Evolutionary conservation across 2,888 invertebrate genomes (phyloP), one percentile per base, ranked within the genome.

Genomic region (Coelogynopora nodosa): DNA sequence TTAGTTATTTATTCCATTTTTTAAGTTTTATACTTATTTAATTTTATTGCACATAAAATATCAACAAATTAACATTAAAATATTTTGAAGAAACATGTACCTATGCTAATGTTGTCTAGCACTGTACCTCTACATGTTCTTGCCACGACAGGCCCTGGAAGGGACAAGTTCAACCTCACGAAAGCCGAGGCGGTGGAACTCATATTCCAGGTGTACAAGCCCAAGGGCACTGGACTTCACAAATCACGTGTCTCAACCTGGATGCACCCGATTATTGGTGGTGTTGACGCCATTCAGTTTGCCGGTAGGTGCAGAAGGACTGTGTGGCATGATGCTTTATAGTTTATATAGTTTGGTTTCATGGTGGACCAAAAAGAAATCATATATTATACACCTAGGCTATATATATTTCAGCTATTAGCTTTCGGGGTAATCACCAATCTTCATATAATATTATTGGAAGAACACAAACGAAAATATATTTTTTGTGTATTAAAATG

Each of bases 251-350:
- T 89, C 87, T 91, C 91, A 26, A 91, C 91, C 0, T 91, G 91
- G 91, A 89, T 91, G 89, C 91, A 90, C 86, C 91, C 91, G 0
- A 91, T 91, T 67, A 90, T 91, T 27, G 90, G 90, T 88, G 91
- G 91, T 0, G 89, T 90, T 74, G 91, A 91, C 88, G 91, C 91
- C 0, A 88, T 89, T 49, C 90, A 90, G 88, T 88, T 91, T 0
- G 88, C 90, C 86, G 91, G 91, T 91, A 85, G 84, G 89, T 5
- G 23, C 27, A 23, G 2, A n/a, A 13, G 10, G 81, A 23, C n/a
- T 67, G 67, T 13, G 80, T 10, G 49, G 49, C 49, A 49, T 18
- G n/a, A n/a, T n/a, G n/a, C n/a, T n/a, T n/a, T n/a, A n/a, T n/a
- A n/a, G n/a, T n/a, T n/a, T n/a, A n/a, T n/a, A n/a, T n/a, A n/a